Base-by-base conservation (phyloP, 37 sponge, comb jelly and placozoan species). In the Haliclona indistincta region DNA sequence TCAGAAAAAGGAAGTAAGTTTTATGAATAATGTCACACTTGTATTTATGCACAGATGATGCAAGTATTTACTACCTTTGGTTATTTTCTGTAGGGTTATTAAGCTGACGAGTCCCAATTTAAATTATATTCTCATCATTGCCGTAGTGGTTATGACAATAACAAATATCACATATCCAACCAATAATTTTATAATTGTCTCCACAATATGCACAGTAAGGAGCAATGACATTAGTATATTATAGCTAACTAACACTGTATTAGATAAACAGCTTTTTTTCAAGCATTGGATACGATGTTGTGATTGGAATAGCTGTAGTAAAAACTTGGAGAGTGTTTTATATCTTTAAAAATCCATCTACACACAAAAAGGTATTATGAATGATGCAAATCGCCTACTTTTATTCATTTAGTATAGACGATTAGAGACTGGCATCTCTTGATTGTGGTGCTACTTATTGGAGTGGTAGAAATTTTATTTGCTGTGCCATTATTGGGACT, bases 1-100 rank as follows among this genome's bases (percentile, higher is more conserved):
- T 64, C 65, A 4, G 65, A 32, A 64, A 64, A 4, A 64, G 65
- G 29, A 64, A 64, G 65, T 61, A 20, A n/a, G n/a, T n/a, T n/a
- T n/a, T n/a, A n/a, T n/a, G n/a, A n/a, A n/a, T n/a, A n/a, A n/a
- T n/a, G n/a, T n/a, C n/a, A n/a, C n/a, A n/a, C n/a, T n/a, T n/a
- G n/a, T n/a, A n/a, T n/a, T n/a, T n/a, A n/a, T n/a, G n/a, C n/a
- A n/a, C n/a, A 49, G n/a, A n/a, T n/a, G n/a, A n/a, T n/a, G n/a
- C n/a, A n/a, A n/a, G n/a, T n/a, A n/a, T n/a, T n/a, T n/a, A n/a
- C n/a, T n/a, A n/a, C n/a, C n/a, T n/a, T n/a, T n/a, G n/a, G n/a
- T n/a, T n/a, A n/a, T n/a, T n/a, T n/a, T n/a, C n/a, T n/a, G n/a
- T n/a, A 47, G 51, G 15, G 15, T 47, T 17, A 15, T 47, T 10